phyloP scores from a whole-genome alignment of 1,140 invertebrate species.

The Aphis gossypii region DNA sequence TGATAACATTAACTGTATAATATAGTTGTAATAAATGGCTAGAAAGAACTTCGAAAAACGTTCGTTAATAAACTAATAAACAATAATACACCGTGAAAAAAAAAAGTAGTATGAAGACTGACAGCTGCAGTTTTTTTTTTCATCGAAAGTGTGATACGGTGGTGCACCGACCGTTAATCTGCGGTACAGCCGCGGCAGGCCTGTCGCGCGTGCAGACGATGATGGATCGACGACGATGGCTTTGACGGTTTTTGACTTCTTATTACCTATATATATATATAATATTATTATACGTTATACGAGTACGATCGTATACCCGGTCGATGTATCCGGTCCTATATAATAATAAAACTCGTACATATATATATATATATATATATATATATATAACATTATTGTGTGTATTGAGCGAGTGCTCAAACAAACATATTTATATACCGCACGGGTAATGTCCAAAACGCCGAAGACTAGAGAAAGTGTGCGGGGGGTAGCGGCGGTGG shows the following conservation, averaged over 20 bases:
- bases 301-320: conserved; percentile 30
- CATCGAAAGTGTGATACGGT: not conserved
- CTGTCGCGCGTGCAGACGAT: not conserved
- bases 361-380: accelerated
- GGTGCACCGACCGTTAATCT: not conserved
- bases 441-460: not conserved
- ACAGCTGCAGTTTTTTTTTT: not conserved
- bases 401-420: not conserved
- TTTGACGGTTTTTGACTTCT: conserved; percentile 47
- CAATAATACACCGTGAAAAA: not conserved
- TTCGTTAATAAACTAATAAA: conserved; percentile 9
- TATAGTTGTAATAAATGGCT: not conserved
- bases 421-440: not conserved
- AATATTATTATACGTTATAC: not conserved
- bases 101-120: not conserved
- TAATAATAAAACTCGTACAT: not conserved
- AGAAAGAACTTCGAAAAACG: not conserved
- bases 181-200: not conserved
- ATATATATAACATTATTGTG: not conserved
- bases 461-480: not conserved
- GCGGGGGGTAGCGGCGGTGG: not conserved
- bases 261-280: not conserved
- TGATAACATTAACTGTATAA: not conserved
- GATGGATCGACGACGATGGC: conserved; percentile 39
- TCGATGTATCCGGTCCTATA: conserved; percentile 6